Conservation (phyloP, 2,797 vertebrate genomes). For the Falco naumanni region DNA sequence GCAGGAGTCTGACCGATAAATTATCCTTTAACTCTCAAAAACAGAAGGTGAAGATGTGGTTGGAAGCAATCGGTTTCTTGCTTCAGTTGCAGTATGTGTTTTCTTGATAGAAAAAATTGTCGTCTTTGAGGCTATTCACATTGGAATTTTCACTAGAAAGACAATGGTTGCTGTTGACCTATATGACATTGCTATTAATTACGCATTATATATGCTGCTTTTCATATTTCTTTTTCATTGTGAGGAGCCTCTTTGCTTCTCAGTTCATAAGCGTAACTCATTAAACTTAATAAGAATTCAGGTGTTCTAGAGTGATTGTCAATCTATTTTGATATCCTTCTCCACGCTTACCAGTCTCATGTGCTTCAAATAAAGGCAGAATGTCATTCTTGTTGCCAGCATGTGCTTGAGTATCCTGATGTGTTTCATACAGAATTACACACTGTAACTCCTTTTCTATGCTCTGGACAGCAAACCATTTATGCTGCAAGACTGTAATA, state of each 20-base stretch:
- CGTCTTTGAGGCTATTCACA: neutral
- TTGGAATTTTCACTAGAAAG: neutral
- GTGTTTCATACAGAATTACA: neutral
- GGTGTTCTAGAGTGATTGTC: neutral
- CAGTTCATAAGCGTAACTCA: neutral
- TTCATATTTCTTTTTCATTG: neutral
- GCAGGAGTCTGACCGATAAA: neutral
- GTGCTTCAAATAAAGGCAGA: neutral
- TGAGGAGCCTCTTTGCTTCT: neutral
- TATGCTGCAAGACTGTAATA: neutral
- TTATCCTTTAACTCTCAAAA: neutral
- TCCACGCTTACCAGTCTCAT: neutral
- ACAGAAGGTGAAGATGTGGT: neutral
- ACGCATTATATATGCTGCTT: neutral
- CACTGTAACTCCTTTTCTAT: neutral
- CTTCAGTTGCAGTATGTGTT: neutral
- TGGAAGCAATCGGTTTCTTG: neutral
- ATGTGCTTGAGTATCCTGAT: neutral
- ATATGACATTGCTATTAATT: slow-evolving; percentile 4
- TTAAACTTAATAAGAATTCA: slow-evolving; percentile 1
- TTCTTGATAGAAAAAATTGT: neutral
- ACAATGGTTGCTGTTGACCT: neutral
- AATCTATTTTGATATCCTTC: neutral
- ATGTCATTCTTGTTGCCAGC: neutral
- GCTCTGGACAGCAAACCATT: neutral